Base-by-base conservation (phyloP, 1,140 invertebrate species). In the Rhagoletis zephyria region DNA sequence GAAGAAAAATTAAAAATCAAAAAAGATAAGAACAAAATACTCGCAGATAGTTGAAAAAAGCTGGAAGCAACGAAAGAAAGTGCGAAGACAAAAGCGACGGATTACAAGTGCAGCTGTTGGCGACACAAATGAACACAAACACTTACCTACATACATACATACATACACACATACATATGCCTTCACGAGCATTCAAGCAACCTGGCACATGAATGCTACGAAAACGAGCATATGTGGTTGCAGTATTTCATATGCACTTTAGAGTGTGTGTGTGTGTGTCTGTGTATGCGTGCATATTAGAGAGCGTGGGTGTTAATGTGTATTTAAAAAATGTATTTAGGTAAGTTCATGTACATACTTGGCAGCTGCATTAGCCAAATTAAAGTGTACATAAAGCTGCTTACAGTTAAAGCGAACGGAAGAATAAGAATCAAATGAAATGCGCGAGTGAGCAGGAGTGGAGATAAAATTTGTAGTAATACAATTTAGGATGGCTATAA, bases 341-440 rank as follows among this genome's bases (percentile, higher is more conserved):
- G 51, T 56, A 56, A 56, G 51, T 56, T 56, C 51, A 56, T 56
- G 3, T 56, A 56, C 40, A 56, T 56, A 56, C 40, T 48, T 16
- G 67, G 42, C 42, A 45, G 67, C 40, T 74, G 67, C 42, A 74
- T 74, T 74, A 74, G 67, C 67, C 67, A 74, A 74, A 74, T 74
- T 74, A 40, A 74, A 74, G 67, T 74, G 67, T 42, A 45, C 4
- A 12, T 40, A 45, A 74, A 74, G 45, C 67, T 74, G 67, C 40
- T 74, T 45, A 74, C 42, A 74, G 40, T 74, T 74, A 48, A 45
- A 74, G 67, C 42, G 67, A 42, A 48, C 45, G 67, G 40, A 74
- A 74, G 61, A 16, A 4, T 63, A 74, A 74, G 67, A 14, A 74
- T 63, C 30, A 30, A 30, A 63, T 14, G 12, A 6, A 48, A 48